phyloP scores from a whole-genome alignment of 1,140 invertebrate species.

The Tetraneura akinire region DNA sequence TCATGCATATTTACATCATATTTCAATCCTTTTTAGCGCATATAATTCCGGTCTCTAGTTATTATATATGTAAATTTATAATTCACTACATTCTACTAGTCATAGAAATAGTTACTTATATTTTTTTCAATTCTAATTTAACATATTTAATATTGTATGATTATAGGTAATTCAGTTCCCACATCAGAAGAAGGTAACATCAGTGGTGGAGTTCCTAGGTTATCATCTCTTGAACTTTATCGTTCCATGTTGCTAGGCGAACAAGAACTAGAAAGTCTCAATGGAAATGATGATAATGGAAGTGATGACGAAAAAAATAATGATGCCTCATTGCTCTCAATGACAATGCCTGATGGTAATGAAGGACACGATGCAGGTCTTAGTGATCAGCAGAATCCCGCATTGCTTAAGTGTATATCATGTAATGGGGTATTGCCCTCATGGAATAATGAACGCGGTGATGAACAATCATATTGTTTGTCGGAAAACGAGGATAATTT shows the following conservation, averaged over 20 bases:
- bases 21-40: too few species aligned
- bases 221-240: background rate
- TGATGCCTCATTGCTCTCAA: background rate
- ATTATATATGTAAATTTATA: too few species aligned
- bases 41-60: too few species aligned
- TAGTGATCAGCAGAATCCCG: background rate
- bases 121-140: too few species aligned
- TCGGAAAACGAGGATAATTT: background rate
- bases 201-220: background rate
- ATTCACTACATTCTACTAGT: too few species aligned
- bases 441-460: background rate
- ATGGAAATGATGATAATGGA: background rate
- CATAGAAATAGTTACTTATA: too few species aligned
- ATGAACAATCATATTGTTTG: background rate
- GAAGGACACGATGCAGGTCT: background rate
- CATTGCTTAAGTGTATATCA: background rate
- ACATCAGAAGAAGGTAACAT: background rate
- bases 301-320: background rate
- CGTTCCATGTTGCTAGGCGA: background rate
- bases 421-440: background rate
- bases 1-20: too few species aligned
- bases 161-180: background rate
- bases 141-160: too few species aligned
- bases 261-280: background rate
- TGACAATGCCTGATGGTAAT: background rate